Evolutionary conservation across 2,113 vertebrate species (phyloP).

Genomic region (Pterophyllum scalare): DNA sequence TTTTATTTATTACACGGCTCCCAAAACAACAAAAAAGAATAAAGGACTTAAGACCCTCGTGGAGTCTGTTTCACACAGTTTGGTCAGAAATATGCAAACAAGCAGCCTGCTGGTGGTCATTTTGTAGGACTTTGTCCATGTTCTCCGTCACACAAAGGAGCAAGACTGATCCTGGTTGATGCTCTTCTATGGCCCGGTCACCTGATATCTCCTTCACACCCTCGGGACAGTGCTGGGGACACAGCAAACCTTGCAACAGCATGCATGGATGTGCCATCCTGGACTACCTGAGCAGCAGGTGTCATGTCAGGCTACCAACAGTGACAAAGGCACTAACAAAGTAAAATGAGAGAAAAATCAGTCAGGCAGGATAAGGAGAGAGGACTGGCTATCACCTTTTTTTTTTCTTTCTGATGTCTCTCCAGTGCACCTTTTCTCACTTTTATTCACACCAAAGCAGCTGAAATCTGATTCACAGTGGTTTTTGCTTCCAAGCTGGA

Average conservation of each 20-base stretch:
- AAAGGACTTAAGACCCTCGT: background rate
- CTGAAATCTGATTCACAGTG: background rate
- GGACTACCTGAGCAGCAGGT: background rate
- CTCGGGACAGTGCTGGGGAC: too few relatives aligned
- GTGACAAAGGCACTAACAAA: too few relatives aligned
- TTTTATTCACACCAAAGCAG: background rate
- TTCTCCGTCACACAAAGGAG: too few relatives aligned
- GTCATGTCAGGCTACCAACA: too few relatives aligned
- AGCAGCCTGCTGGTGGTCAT: background rate
- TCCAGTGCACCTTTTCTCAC: background rate
- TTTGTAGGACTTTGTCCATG: background rate
- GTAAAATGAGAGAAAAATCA: background rate
- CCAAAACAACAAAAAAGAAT: too few relatives aligned
- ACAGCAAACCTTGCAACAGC: too few relatives aligned
- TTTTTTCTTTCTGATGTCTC: background rate
- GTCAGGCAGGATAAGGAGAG: fast-evolving
- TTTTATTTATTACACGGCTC: too few relatives aligned
- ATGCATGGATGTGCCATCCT: background rate
- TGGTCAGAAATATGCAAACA: background rate
- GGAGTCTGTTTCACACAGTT: background rate
- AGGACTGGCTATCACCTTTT: background rate
- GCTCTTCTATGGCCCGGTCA: too few relatives aligned
- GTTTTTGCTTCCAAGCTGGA: background rate
- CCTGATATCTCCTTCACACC: too few relatives aligned
- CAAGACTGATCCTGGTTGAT: too few relatives aligned